phyloP scores from a whole-genome alignment of 2,888 invertebrate genomes.

The Limnephilus lunatus region DNA sequence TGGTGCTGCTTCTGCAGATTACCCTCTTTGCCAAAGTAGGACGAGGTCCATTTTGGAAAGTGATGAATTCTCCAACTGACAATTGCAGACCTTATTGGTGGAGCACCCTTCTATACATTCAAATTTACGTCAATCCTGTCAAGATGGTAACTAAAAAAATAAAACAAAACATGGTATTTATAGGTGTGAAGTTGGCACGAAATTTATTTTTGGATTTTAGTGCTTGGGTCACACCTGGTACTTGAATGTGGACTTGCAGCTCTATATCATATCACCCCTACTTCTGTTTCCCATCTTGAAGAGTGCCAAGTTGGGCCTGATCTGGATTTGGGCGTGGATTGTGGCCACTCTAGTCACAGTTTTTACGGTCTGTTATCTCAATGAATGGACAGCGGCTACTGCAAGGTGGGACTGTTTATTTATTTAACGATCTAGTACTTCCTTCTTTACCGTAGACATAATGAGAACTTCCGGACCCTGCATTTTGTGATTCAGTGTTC shows the following conservation, averaged over 20 bases:
- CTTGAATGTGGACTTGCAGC: slow-evolving; percentile 58
- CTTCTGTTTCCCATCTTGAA: slow-evolving; percentile 56
- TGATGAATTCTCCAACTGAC: slow-evolving; percentile 58
- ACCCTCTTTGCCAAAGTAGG: slow-evolving; percentile 71
- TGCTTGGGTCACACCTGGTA: slow-evolving; percentile 61
- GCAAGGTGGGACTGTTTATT: neutral
- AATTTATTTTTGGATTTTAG: slow-evolving; percentile 44
- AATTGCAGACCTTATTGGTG: slow-evolving; percentile 76
- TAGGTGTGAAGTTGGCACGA: neutral
- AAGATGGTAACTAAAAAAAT: neutral
- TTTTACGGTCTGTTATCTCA: slow-evolving; percentile 27
- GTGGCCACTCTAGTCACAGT: slow-evolving; percentile 48
- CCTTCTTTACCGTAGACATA: neutral
- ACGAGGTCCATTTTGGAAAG: slow-evolving; percentile 72
- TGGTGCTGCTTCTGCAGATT: slow-evolving; percentile 44
- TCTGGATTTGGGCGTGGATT: slow-evolving; percentile 46
- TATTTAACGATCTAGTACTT: neutral
- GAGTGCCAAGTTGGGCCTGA: slow-evolving; percentile 46
- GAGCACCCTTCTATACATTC: slow-evolving; percentile 74
- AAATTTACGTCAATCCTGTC: slow-evolving; percentile 70
- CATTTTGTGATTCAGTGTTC: too few species aligned
- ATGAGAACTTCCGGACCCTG: neutral
- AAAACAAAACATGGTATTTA: neutral
- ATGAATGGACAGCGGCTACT: slow-evolving; percentile 49
- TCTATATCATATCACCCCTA: slow-evolving; percentile 58